A percentile compares a stretch with the other conserved stretches of the same genome.
Conservation (phyloP, 2,797 vertebrate species). For the Arnoldichthys spilopterus region DNA sequence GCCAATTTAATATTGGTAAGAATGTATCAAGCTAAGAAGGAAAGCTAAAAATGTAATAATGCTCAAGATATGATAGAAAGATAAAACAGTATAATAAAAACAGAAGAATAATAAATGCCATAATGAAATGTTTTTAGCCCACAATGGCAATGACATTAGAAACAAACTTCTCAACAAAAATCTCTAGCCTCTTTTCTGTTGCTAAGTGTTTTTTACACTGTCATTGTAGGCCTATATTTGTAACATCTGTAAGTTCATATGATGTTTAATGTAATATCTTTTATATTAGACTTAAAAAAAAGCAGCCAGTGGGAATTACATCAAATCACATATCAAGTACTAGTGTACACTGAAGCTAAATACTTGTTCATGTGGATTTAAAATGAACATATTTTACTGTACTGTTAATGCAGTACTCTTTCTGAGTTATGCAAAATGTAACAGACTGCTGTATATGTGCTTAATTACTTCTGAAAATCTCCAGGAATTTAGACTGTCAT, state of each 20-base stretch:
- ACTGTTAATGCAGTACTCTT: conserved; percentile 20
- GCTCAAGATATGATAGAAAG: too few species aligned
- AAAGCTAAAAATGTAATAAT: background rate
- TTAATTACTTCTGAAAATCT: conserved; percentile 53
- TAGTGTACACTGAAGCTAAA: background rate
- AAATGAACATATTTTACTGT: background rate
- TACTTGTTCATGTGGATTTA: background rate
- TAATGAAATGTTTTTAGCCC: background rate
- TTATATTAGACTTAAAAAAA: background rate
- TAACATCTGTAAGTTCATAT: too few species aligned
- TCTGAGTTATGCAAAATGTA: conserved; percentile 32
- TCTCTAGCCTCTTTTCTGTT: too few species aligned
- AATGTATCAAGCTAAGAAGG: background rate
- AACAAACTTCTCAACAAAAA: too few species aligned
- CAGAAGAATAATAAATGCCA: too few species aligned
- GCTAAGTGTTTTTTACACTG: background rate
- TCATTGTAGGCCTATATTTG: too few species aligned
- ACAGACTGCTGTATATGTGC: conserved; percentile 45
- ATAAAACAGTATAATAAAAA: too few species aligned
- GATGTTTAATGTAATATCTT: background rate
- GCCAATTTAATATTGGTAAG: too few species aligned
- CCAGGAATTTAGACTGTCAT: conserved; percentile 38
- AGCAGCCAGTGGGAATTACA: background rate
- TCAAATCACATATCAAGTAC: background rate
- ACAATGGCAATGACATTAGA: background rate